These are phyloP conservation scores for Dicyrtomina minuta DNA, from an alignment of 2,888 invertebrate species.

Conservation along the genomic window DNA sequence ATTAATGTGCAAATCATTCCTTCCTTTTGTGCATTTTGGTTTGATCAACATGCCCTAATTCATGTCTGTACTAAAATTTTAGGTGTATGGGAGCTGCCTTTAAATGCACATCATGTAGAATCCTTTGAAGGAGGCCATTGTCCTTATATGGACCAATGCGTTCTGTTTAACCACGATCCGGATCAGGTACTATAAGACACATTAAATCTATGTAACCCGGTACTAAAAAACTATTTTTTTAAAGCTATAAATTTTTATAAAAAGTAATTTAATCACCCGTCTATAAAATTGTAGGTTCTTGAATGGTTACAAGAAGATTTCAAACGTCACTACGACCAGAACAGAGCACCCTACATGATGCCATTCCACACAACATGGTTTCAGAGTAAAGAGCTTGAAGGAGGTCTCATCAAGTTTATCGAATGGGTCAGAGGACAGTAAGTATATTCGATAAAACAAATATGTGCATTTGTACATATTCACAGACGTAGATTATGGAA, in stretches of 20 bases:
- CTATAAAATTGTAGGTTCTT: constrained; percentile 57
- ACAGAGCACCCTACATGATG: constrained; percentile 90
- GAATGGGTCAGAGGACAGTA: constrained; percentile 75
- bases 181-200: constrained; percentile 62
- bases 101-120: constrained; percentile 86
- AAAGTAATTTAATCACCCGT: neutral
- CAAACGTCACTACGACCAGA: constrained; percentile 78
- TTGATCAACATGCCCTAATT: too few species aligned
- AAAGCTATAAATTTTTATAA: neutral
- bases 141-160: constrained; percentile 88
- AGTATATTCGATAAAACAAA: constrained; percentile 56
- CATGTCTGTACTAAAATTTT: constrained; percentile 24
- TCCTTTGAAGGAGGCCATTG: constrained; percentile 89
- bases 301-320: constrained; percentile 91
- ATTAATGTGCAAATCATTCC: neutral
- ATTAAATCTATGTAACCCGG: too few species aligned
- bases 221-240: neutral
- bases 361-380: constrained; percentile 97
- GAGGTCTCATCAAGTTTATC: constrained; percentile 80
- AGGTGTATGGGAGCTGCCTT: constrained; percentile 87
- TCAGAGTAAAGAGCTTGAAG: constrained; percentile 78
- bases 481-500: neutral
- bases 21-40: neutral
- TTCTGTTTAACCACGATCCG: constrained; percentile 76
- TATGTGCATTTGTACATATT: constrained; percentile 17